Evolutionary conservation across 1,140 invertebrate genomes (phyloP).

Genomic region (Zaprionus capensis): DNA sequence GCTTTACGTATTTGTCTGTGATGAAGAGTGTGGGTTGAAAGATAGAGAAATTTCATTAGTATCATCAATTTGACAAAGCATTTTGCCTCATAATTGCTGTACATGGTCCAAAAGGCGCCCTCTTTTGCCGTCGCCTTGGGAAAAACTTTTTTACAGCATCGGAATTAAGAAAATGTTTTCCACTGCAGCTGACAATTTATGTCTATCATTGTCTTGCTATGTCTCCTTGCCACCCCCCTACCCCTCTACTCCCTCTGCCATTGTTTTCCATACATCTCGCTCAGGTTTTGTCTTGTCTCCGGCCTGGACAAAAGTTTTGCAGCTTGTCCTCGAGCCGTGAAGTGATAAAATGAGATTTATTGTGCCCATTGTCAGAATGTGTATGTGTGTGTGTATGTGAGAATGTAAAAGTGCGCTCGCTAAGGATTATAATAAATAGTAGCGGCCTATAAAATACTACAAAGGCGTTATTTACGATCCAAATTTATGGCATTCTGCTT

Average conservation of each 20-base stretch:
- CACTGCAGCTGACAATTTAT: constrained; percentile 67
- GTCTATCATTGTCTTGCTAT: constrained; percentile 49
- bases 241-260: background rate
- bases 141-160: constrained; percentile 37
- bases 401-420: background rate
- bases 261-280: constrained; percentile 27
- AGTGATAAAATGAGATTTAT: constrained; percentile 80
- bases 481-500: constrained; percentile 44
- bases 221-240: background rate
- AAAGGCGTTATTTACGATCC: constrained; percentile 61
- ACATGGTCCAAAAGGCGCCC: background rate
- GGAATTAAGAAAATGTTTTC: constrained; percentile 58
- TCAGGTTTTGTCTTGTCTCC: constrained; percentile 36
- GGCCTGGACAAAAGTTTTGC: constrained; percentile 56
- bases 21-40: constrained; percentile 23
- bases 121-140: background rate
- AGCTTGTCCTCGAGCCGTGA: constrained; percentile 52
- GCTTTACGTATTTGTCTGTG: constrained; percentile 82
- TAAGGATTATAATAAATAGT: constrained; percentile 62
- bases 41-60: constrained; percentile 57
- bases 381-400: constrained; percentile 12
- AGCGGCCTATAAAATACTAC: constrained; percentile 51
- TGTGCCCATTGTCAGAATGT: constrained; percentile 52
- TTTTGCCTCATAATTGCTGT: constrained; percentile 30
- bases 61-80: constrained; percentile 22